Evolutionary conservation across 2,113 vertebrate genomes (phyloP), one percentile per base, ranked within the genome.

Genomic region (Pelecanoides urinatrix): DNA sequence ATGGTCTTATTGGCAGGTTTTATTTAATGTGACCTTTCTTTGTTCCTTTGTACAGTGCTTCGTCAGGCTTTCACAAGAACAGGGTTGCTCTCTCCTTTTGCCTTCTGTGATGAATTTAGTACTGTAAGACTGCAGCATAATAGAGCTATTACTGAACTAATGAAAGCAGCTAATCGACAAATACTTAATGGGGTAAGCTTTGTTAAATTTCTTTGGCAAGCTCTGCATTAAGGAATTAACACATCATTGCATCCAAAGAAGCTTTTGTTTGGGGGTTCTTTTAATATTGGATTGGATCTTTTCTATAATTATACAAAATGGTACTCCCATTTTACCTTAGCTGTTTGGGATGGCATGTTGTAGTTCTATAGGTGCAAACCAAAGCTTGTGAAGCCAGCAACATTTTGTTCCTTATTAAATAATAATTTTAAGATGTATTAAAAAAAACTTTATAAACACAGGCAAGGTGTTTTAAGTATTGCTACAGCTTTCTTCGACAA

Each of bases 31-130:
- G 36, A 38, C 73, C 27, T 70, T 62, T 93, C 42, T 92, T 18
- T 25, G 1, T 86, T 89, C 62, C 63, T 92, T 96, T 90, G 73
- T 73, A 18, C 93, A 99, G 99, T 99, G 52, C 98, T 99, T 40
- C 99, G 99, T 42, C 98, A 99, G 93, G 99, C 98, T 61, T 98
- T 99, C 89, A 99, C 98, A 44, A 98, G 98, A 66, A 99, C 99
- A 97, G 99, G 99, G 66, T 97, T 99, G 67, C 98, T 99, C 63
- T 99, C 99, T 8, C 98, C 99, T 26, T 98, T 99, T 94, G 99
- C 99, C 45, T 98, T 99, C 92, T 99, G 99, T 32, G 99, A 99
- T 80, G 99, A 99, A 96, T 99, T 99, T 94, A 99, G 99, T 97
- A 99, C 99, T 1, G 91, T 99, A 80, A 98, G 99, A 80, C 98